These are phyloP conservation scores for Scolopax rusticola DNA, from an alignment of 2,797 vertebrate genomes.

Conservation along the genomic window DNA sequence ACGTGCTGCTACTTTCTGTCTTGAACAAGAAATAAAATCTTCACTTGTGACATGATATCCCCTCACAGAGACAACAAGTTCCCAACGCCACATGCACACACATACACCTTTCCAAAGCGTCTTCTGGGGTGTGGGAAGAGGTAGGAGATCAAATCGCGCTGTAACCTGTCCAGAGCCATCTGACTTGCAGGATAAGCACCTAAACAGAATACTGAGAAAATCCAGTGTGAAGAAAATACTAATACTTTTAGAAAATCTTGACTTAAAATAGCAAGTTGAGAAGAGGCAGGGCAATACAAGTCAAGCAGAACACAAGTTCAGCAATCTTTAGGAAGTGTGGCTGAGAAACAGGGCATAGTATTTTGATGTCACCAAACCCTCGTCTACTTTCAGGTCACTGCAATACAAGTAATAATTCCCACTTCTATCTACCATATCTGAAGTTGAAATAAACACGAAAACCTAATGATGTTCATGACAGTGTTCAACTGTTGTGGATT, in stretches of 20 bases:
- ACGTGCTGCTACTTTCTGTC: not conserved
- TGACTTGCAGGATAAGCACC: not conserved
- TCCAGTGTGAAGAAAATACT: not conserved
- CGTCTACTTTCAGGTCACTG: not conserved
- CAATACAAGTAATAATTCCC: not conserved
- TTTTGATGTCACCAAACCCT: not conserved
- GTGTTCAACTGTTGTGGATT: not conserved
- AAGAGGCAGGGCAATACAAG: not conserved
- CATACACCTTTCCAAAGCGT: not conserved
- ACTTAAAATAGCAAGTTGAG: not conserved
- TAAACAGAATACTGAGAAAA: not conserved
- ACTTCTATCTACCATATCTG: not conserved
- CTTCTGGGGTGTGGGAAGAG: not conserved
- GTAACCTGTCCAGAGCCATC: not conserved
- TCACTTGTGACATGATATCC: not conserved
- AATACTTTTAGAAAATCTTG: not conserved
- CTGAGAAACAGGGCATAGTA: not conserved
- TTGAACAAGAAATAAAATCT: not conserved
- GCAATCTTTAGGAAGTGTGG: not conserved
- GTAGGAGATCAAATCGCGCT: not conserved
- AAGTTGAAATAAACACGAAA: not conserved
- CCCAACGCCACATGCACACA: fast-evolving
- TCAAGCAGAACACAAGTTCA: not conserved
- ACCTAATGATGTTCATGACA: fast-evolving
- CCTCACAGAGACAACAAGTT: not conserved